Evolutionary conservation across 1,140 invertebrate genomes (phyloP), one percentile per base, ranked within the genome.

Genomic region (Halesus radiatus): DNA sequence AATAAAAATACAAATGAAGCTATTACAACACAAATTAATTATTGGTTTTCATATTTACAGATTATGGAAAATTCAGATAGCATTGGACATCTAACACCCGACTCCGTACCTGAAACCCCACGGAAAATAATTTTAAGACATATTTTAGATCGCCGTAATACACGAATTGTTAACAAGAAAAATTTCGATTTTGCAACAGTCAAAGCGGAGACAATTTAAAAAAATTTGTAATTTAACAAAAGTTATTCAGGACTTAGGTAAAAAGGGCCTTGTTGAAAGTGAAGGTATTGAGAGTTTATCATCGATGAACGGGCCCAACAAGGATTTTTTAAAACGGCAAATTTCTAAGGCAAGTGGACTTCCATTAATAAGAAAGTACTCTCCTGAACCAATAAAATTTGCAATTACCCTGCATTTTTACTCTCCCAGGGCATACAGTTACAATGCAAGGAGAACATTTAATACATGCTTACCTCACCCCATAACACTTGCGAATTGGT

Each of bases 271-370:
- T 54, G 0, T 54, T 54, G 16, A 54, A 54, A 3, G 53, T 54
- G 53, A 16, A 54, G 53, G 53, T 54, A 54, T 54, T 54, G 53
- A 54, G 53, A 54, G 8, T 54, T 54, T 54, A 54, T 54, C 53
- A 54, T 16, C 53, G n/a, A 54, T 54, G 53, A 16, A 54, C 53
- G 53, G 53, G 53, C 18, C 53, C 18, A 54, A 54, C 13, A 7
- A 54, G 7, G 53, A 54, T 54, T 54, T 54, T 54, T 54, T 54
- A 54, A 16, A 54, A 54, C 4, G 53, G 53, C 3, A 54, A 54
- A 54, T 54, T 7, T 54, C 53, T 4, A 54, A 54, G 18, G 53
- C 53, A 54, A 54, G 18, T 16, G 3, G 53, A 54, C 53, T 54
- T 54, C 3, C 16, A n/a, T 54, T 16, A 54, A 20, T 8, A 15